phyloP scores from a whole-genome alignment of 2,888 invertebrate species.

The Rotaria socialis region DNA sequence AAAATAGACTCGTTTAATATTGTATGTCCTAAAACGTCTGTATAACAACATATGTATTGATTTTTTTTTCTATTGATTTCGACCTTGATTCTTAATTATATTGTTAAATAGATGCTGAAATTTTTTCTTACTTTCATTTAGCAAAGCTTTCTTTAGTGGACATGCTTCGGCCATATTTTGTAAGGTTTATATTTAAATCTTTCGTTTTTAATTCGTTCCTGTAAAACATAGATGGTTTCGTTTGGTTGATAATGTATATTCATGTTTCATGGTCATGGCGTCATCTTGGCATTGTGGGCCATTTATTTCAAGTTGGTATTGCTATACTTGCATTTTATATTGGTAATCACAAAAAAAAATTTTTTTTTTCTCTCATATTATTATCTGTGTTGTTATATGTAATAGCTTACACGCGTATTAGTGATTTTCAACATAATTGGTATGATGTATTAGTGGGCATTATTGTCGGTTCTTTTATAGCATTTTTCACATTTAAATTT shows the following conservation, averaged over 20 bases:
- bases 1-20: too few species aligned
- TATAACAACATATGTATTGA: too few species aligned
- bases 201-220: neutral
- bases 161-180: neutral
- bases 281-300: neutral
- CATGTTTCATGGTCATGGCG: slow-evolving; percentile 19
- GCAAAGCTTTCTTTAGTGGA: neutral
- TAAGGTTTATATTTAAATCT: neutral
- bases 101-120: too few species aligned
- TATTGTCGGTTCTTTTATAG: slow-evolving; percentile 60
- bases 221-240: neutral
- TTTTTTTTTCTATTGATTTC: too few species aligned
- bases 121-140: neutral
- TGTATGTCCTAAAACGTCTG: too few species aligned
- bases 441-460: slow-evolving; percentile 83
- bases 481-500: slow-evolving; percentile 50
- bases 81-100: too few species aligned
- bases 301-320: slow-evolving; percentile 10
- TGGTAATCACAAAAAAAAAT: neutral
- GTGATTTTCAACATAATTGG: slow-evolving; percentile 96
- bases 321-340: slow-evolving; percentile 1
- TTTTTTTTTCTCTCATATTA: neutral
- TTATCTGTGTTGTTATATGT: slow-evolving; percentile 47
- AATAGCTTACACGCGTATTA: slow-evolving; percentile 73
- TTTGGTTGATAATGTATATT: slow-evolving; percentile 13